Percentiles rank a stretch among this genome's conserved stretches.
These are phyloP conservation scores for Pseudoatta argentina DNA, from an alignment of 1,140 invertebrate genomes.

Conservation along the genomic window DNA sequence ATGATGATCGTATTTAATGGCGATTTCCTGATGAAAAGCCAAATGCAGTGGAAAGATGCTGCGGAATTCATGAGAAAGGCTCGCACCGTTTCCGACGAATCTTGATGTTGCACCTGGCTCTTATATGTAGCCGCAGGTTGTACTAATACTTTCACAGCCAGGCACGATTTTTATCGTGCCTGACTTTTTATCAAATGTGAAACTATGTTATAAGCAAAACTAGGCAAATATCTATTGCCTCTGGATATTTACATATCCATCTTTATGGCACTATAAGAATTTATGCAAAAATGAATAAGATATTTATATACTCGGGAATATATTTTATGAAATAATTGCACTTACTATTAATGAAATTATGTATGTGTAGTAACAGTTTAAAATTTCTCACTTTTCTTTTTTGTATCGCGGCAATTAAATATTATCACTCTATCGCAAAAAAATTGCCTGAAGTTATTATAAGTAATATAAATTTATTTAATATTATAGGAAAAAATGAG, in stretches of 20 bases:
- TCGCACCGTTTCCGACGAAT: slow-evolving; percentile 37
- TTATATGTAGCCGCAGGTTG: slow-evolving; percentile 21
- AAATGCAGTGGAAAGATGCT: slow-evolving; percentile 57
- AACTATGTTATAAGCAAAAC: slow-evolving; percentile 19
- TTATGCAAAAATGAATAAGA: background rate
- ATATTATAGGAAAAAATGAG: background rate
- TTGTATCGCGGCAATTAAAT: background rate
- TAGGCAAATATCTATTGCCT: background rate
- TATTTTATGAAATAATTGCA: background rate
- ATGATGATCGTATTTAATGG: slow-evolving; percentile 63
- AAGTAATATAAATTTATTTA: background rate
- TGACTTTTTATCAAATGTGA: slow-evolving; percentile 43
- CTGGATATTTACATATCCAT: background rate
- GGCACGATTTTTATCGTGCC: slow-evolving; percentile 12
- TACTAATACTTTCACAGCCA: slow-evolving; percentile 48
- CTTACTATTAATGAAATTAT: background rate
- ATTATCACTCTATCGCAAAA: background rate
- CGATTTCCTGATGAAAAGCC: slow-evolving; percentile 70
- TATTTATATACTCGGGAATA: background rate
- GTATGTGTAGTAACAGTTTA: background rate
- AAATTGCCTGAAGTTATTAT: background rate
- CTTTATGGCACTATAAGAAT: background rate
- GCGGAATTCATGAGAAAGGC: slow-evolving; percentile 62
- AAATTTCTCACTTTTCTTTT: background rate
- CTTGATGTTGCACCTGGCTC: slow-evolving; percentile 46